phyloP scores from a whole-genome alignment of 2,888 invertebrate species.

The Diaphora mendica region DNA sequence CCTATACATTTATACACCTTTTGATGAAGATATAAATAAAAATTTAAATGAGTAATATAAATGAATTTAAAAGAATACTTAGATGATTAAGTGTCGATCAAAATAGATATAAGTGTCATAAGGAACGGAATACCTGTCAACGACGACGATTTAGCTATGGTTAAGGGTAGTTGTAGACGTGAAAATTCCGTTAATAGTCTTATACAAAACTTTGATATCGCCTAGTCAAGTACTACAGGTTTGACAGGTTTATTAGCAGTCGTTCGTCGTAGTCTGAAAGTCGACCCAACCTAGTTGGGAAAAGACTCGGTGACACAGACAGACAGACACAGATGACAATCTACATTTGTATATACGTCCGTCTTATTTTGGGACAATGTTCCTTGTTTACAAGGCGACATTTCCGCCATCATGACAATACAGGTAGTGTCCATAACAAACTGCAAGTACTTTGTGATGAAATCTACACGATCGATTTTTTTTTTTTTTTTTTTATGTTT shows the following conservation, averaged over 20 bases:
- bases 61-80: neutral
- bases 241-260: too few relatives aligned
- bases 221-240: too few relatives aligned
- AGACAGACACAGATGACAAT: neutral
- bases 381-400: conserved; percentile 65
- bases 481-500: too few relatives aligned
- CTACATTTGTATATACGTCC: conserved; percentile 34
- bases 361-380: conserved; percentile 63
- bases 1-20: too few relatives aligned
- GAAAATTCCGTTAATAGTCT: too few relatives aligned
- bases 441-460: conserved; percentile 29
- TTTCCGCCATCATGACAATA: conserved; percentile 52
- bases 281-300: too few relatives aligned
- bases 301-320: neutral
- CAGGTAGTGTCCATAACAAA: conserved; percentile 53
- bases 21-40: neutral
- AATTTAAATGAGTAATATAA: neutral
- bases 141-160: too few relatives aligned
- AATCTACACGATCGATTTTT: neutral
- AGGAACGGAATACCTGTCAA: neutral
- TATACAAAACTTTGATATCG: too few relatives aligned
- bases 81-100: neutral
- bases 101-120: neutral
- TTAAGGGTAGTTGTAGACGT: too few relatives aligned
- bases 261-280: too few relatives aligned